Evolutionary conservation across 2,888 invertebrate genomes (phyloP).

Genomic region (Eumacrocentrus americanus): DNA sequence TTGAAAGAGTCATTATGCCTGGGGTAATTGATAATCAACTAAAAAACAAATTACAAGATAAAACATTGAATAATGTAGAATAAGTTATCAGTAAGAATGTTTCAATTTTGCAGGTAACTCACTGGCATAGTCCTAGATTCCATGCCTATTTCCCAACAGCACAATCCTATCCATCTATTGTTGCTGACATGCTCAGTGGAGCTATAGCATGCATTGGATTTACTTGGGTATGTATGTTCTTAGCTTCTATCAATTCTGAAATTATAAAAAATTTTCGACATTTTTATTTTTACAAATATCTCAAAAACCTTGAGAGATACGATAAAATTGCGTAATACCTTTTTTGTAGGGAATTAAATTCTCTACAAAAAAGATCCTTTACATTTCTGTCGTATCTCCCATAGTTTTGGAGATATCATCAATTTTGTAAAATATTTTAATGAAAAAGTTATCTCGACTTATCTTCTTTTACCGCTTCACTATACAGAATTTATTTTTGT

Average conservation of each 20-base stretch:
- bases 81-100: constrained; percentile 1
- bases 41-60: not conserved
- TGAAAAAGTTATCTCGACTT: too few relatives aligned
- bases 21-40: constrained; percentile 75
- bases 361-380: too few relatives aligned
- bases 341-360: too few relatives aligned
- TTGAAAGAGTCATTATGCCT: constrained; percentile 88
- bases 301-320: too few relatives aligned
- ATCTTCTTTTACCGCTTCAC: too few relatives aligned
- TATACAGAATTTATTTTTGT: constrained; percentile 15
- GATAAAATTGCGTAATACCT: too few relatives aligned
- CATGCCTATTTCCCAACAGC: constrained; percentile 95
- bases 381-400: too few relatives aligned
- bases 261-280: too few relatives aligned
- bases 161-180: constrained; percentile 91
- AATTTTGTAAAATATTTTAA: too few relatives aligned
- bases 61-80: not conserved
- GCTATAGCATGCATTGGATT: constrained; percentile 97
- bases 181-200: constrained; percentile 93
- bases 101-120: constrained; percentile 70
- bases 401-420: too few relatives aligned
- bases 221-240: constrained; percentile 86
- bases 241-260: too few relatives aligned
- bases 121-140: constrained; percentile 96
- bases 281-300: too few relatives aligned